Conservation (phyloP, 1,140 invertebrate species). For the Plodia interpunctella region DNA sequence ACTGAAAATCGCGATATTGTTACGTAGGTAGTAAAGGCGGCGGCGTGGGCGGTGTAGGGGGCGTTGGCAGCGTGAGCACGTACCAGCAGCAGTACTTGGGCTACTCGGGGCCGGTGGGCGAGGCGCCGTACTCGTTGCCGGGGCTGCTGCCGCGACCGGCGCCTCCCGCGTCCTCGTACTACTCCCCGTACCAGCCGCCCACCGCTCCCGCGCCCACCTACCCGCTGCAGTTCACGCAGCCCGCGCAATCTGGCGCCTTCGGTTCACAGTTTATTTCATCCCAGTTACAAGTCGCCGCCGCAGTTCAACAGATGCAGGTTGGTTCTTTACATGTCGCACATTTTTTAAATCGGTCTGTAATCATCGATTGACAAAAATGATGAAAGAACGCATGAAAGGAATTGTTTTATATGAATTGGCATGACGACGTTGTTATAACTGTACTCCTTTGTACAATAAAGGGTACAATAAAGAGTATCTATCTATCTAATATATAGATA, state of each 20-base stretch:
- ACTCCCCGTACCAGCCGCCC: slow-evolving; percentile 65
- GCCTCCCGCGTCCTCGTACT: slow-evolving; percentile 60
- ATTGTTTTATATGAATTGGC: too few relatives aligned
- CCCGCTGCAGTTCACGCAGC: slow-evolving; percentile 68
- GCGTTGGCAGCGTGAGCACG: slow-evolving; percentile 56
- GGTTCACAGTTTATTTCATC: slow-evolving; percentile 64
- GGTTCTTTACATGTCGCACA: not conserved
- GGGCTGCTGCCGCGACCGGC: slow-evolving; percentile 63
- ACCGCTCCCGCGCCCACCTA: slow-evolving; percentile 62
- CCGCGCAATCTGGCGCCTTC: slow-evolving; percentile 59
- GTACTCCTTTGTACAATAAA: too few relatives aligned
- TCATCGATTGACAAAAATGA: too few relatives aligned
- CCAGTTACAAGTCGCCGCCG: slow-evolving; percentile 64
- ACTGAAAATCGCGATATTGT: not conserved
- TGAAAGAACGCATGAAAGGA: too few relatives aligned
- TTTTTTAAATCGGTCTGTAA: not conserved
- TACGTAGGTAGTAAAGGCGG: slow-evolving; percentile 62
- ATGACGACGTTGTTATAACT: too few relatives aligned
- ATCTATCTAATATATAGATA: too few relatives aligned
- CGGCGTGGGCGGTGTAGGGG: slow-evolving; percentile 54
- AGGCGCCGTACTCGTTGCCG: slow-evolving; percentile 57
- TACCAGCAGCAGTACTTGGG: slow-evolving; percentile 72
- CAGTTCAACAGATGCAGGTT: slow-evolving; percentile 69
- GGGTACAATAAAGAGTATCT: too few relatives aligned
- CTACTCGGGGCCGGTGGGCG: slow-evolving; percentile 67